These are phyloP conservation scores for Coremacera marginata DNA, from an alignment of 2,888 invertebrate species.

Conservation along the genomic window DNA sequence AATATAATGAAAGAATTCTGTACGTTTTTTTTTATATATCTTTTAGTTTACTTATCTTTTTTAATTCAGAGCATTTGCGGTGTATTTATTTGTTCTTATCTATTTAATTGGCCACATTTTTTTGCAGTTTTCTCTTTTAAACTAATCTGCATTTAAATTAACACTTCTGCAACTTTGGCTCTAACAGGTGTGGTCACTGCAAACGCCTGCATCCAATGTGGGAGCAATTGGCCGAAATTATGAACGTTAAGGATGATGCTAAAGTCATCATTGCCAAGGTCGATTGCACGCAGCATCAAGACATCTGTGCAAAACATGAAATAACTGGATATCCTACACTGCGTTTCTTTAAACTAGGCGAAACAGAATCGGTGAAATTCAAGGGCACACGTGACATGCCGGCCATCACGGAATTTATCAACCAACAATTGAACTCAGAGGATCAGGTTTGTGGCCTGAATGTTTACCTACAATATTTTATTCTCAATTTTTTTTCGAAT, in stretches of 20 bases:
- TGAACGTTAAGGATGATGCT: conserved; percentile 75
- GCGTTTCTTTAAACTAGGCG: conserved; percentile 81
- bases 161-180: not conserved
- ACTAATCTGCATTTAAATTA: not conserved
- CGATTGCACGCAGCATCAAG: conserved; percentile 84
- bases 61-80: no score
- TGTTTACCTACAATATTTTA: not conserved
- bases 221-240: conserved; percentile 83
- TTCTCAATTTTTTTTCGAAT: not conserved
- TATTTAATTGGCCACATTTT: not conserved
- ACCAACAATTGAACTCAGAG: conserved; percentile 74
- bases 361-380: conserved; percentile 79
- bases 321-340: conserved; percentile 87
- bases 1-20: not conserved
- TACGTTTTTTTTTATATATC: not conserved
- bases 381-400: conserved; percentile 83
- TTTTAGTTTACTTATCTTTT: no score
- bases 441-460: conserved; percentile 39
- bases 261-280: conserved; percentile 82
- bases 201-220: conserved; percentile 85
- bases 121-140: not conserved
- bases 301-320: conserved; percentile 81
- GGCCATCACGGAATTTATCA: conserved; percentile 81
- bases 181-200: conserved; percentile 86
- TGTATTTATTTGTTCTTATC: no score